Percentiles rank a stretch among this genome's conserved stretches.
phyloP scores from a whole-genome alignment of 2,113 vertebrate species.

The Dryoscopus gambensis region DNA sequence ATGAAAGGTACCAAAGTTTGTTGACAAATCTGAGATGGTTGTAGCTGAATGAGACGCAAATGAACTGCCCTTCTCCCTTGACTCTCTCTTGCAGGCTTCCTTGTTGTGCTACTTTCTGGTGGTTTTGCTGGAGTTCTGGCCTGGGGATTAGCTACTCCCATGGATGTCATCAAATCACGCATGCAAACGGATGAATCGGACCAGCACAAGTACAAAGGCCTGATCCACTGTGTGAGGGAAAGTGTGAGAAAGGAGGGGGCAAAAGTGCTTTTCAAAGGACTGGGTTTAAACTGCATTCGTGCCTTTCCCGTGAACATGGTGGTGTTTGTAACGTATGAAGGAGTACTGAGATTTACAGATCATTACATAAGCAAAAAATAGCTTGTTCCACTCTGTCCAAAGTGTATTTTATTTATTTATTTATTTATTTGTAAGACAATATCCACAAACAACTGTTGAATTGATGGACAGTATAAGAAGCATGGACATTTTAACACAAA shows the following conservation, averaged over 20 bases:
- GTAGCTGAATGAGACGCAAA: rapidly evolving
- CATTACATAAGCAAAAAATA: constrained; percentile 13
- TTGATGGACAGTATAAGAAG: background rate
- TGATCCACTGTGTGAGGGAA: constrained; percentile 80
- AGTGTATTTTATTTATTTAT: background rate
- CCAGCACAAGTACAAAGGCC: constrained; percentile 77
- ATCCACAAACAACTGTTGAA: background rate
- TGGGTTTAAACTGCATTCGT: constrained; percentile 84
- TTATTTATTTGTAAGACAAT: background rate
- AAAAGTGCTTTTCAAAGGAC: constrained; percentile 84
- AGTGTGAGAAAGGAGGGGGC: constrained; percentile 79
- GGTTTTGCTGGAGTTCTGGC: constrained; percentile 83
- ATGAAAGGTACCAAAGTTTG: background rate
- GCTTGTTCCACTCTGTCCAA: background rate
- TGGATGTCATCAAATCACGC: constrained; percentile 92
- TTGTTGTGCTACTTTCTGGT: constrained; percentile 81
- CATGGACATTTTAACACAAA: background rate
- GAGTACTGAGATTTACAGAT: constrained; percentile 68
- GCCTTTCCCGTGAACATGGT: constrained; percentile 92
- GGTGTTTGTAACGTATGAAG: constrained; percentile 85
- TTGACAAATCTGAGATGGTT: background rate
- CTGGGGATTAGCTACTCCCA: constrained; percentile 86
- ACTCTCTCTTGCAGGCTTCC: constrained; percentile 67
- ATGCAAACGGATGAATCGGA: constrained; percentile 81
- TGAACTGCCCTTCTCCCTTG: background rate